Base-by-base conservation (phyloP, 2,888 invertebrate genomes). In the Drepanosiphum platanoidis region DNA sequence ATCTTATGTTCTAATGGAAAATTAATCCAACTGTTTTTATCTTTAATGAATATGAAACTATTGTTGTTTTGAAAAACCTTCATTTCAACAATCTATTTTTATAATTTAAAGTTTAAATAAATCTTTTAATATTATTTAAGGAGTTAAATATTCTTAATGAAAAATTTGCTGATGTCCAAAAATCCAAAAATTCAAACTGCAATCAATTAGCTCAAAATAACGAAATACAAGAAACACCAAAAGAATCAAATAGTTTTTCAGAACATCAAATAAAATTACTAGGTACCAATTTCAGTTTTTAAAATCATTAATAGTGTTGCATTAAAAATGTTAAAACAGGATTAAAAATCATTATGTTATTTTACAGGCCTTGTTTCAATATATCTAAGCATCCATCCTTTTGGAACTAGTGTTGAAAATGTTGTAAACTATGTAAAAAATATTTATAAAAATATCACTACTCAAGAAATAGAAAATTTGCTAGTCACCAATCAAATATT, bases 371-470 rank as follows among this genome's bases (percentile, higher is more conserved):
- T 98, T 86, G 94, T 96, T 88, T 95, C 97, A 7, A 95, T 96
- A 11, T 98, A 97, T 90, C 92, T 98, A 81, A 93, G 96, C 90
- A 95, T 98, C 64, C 97, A 98, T 90, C 98, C 97, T 0, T 95
- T 95, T 89, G 98, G 98, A 74, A 97, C 97, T 1, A 95, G 95
- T 86, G 92, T 96, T 3, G 96, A 96, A 89, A 96, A 96, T 90
- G 94, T 98, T 87, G 95, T 95, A 92, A 96, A 95, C 13, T 98
- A 97, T 90, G 93, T 98, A 34, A 95, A 95, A 88, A 95, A 95
- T 89, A 91, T 96, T 87, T 94, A 95, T 88, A 92, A 94, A 2
- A 91, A 91, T 87, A 91, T 95, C 77, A 92, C 94, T 86, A 93
- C 95, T 75, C 93, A 94, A 66, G 94, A 94, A 87, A 93, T 97